A percentile compares a stretch with the other conserved stretches of the same genome.
phyloP scores from a whole-genome alignment of 2,113 vertebrate species.

The Myodes glareolus region DNA sequence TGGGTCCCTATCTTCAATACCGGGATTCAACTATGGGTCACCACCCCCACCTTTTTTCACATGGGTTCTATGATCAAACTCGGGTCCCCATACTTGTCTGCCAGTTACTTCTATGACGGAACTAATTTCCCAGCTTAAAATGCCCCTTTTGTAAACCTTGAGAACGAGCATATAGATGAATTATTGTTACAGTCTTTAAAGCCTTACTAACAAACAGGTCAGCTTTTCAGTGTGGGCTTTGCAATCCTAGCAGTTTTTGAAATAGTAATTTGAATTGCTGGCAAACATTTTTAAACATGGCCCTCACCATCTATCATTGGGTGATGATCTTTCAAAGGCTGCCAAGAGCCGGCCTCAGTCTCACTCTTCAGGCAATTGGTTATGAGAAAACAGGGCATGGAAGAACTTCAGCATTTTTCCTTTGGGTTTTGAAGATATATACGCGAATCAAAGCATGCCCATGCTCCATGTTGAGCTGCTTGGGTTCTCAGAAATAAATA shows the following conservation, averaged over 20 bases:
- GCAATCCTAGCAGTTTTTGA: slow-evolving; percentile 21
- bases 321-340: slow-evolving; percentile 1
- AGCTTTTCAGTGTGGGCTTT: neutral
- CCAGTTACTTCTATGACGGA: too few relatives aligned
- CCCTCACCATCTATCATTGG: neutral
- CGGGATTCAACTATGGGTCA: neutral
- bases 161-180: neutral
- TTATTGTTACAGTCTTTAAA: neutral
- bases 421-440: slow-evolving; percentile 45
- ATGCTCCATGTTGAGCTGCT: slow-evolving; percentile 37
- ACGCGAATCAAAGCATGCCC: slow-evolving; percentile 37
- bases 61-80: neutral
- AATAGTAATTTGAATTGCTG: neutral
- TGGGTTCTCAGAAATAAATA: slow-evolving; percentile 67
- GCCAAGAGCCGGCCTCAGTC: neutral
- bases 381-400: neutral
- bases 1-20: too few relatives aligned
- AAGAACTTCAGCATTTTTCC: neutral
- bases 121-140: neutral
- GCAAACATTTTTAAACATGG: neutral
- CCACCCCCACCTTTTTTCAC: neutral
- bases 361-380: neutral
- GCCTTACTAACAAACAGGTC: slow-evolving; percentile 14
- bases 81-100: neutral
- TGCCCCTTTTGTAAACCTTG: neutral